These are phyloP conservation scores for Gnathochromis pfefferi DNA, from an alignment of 2,113 vertebrate species.

Conservation along the genomic window DNA sequence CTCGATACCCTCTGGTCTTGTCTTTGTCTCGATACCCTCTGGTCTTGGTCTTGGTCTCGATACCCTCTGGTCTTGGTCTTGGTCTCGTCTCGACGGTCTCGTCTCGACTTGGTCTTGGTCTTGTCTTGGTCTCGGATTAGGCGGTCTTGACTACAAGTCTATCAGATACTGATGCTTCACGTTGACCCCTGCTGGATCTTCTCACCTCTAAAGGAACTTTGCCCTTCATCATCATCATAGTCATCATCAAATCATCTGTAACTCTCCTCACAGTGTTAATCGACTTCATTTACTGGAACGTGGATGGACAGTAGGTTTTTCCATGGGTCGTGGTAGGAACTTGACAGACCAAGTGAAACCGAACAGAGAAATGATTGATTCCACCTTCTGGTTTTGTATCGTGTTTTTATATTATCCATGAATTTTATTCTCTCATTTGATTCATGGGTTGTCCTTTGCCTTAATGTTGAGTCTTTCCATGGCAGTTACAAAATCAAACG, in stretches of 20 bases:
- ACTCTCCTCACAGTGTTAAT: neutral
- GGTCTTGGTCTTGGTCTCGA: neutral
- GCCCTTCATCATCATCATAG: neutral
- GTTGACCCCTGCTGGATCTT: rapidly evolving
- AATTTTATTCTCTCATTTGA: neutral
- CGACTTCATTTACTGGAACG: neutral
- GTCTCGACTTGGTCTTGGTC: neutral
- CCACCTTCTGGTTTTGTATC: neutral
- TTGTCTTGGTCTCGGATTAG: neutral
- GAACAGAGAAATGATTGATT: neutral
- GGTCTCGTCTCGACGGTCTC: too few species aligned
- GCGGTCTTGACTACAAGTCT: neutral
- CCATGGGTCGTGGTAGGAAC: rapidly evolving
- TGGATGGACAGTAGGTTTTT: neutral
- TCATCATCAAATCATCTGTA: neutral
- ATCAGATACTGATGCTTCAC: rapidly evolving
- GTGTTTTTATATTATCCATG: neutral
- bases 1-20: too few species aligned
- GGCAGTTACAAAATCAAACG: neutral
- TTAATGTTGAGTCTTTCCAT: neutral
- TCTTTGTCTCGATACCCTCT: too few species aligned
- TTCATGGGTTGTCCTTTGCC: neutral
- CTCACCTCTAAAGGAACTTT: neutral
- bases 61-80: too few species aligned
- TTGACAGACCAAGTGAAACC: neutral